Percentiles rank a stretch among this genome's conserved stretches.
Conservation (phyloP, 2,888 invertebrate species). For the Lottia scabra region DNA sequence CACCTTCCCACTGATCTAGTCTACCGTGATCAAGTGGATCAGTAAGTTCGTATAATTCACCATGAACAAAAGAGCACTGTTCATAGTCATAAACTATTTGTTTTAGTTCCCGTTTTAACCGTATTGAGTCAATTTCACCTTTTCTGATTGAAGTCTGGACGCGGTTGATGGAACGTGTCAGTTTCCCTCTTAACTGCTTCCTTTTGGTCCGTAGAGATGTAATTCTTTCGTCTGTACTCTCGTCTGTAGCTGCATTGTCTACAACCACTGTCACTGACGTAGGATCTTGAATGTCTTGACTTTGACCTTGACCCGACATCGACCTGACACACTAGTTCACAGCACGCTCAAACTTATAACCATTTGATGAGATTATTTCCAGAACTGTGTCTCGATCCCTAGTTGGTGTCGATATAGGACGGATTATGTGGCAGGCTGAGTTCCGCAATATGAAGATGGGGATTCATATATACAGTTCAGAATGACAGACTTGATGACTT, state of each 20-base stretch:
- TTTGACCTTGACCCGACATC: conserved; percentile 1
- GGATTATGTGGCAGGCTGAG: background rate
- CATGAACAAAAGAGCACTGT: background rate
- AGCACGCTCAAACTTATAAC: background rate
- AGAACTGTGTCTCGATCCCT: background rate
- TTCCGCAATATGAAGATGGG: background rate
- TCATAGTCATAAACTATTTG: background rate
- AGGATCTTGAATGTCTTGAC: background rate
- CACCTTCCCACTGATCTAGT: background rate
- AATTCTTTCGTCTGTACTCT: background rate
- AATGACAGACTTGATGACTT: too few species aligned
- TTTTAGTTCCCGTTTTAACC: background rate
- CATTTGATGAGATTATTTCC: background rate
- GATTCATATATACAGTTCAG: too few species aligned
- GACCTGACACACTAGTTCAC: background rate
- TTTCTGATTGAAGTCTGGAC: background rate
- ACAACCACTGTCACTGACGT: too few species aligned
- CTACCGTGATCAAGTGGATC: background rate
- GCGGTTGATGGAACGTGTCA: background rate
- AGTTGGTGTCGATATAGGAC: background rate
- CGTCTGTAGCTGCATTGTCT: background rate
- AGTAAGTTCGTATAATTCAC: background rate
- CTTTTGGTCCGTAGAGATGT: background rate
- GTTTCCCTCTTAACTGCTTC: background rate
- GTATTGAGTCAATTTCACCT: background rate